phyloP scores from a whole-genome alignment of 2,113 vertebrate genomes.

The Corythaeola cristata region DNA sequence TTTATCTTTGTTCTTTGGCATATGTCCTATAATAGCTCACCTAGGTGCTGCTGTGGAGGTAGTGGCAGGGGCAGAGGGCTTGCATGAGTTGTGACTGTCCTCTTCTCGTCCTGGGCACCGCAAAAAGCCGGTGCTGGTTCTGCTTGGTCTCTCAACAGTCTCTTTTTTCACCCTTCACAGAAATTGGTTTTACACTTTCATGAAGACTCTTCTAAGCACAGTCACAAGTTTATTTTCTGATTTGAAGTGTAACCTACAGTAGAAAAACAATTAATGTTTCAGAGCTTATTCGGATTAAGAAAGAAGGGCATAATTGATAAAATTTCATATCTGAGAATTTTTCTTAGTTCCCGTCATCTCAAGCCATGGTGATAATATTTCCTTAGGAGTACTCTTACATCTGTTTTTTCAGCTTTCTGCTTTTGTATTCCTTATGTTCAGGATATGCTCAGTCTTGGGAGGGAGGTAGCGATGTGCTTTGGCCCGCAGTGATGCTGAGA shows the following conservation, averaged over 20 bases:
- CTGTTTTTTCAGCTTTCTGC: background rate
- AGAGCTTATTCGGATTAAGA: background rate
- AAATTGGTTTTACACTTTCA: background rate
- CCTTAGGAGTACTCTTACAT: background rate
- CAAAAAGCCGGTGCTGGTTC: background rate
- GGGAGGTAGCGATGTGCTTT: background rate
- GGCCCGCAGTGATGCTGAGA: background rate
- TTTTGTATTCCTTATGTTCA: background rate
- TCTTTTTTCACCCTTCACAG: background rate
- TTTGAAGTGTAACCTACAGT: background rate
- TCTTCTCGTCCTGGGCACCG: background rate
- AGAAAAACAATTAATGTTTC: background rate
- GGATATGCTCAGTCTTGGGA: background rate
- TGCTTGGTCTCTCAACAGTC: background rate
- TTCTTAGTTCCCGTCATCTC: background rate
- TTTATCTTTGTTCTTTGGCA: background rate
- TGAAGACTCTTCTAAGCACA: background rate
- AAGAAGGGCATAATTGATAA: background rate
- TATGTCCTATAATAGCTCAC: background rate
- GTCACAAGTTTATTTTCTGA: background rate
- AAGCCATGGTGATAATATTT: background rate
- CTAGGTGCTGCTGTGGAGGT: background rate
- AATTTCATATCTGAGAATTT: background rate
- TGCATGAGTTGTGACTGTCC: accelerated
- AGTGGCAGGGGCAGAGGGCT: background rate